Base-by-base conservation (phyloP, 2,797 vertebrate genomes). In the Sphaeramia orbicularis region DNA sequence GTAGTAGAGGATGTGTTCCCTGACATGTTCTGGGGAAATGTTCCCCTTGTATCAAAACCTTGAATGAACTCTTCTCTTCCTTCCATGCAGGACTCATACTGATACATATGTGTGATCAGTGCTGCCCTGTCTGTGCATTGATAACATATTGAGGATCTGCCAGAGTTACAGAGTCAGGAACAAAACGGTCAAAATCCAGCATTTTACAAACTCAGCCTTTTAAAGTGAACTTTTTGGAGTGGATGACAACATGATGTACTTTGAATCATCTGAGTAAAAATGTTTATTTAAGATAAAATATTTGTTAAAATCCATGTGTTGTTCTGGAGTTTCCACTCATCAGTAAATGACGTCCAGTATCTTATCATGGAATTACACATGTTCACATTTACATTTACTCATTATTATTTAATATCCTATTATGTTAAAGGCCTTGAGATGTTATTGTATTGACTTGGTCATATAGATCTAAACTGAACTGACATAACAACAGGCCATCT, bases 21-120 rank as follows among this genome's bases (percentile, higher is more conserved):
- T n/a, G n/a, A n/a, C n/a, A n/a, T n/a, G n/a, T n/a, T n/a, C n/a
- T n/a, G n/a, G n/a, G n/a, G 18, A 13, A 44, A 40, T 10, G 47
- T 8, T 43, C 65, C 27, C 54, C 43, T 12, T 49, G 59, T 36
- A 1, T 32, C 12, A 51, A 4, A 55, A 14, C 49, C 71, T 82
- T 83, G 52, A 76, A 71, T 82, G 64, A 71, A 57, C 40, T 7
- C 35, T 47, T 61, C 35, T 27, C 8, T 2, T 7, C 10, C n/a
- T 37, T 30, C 15, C 24, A 55, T 21, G 65, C 0, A 19, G 6
- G 42, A 15, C 7, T 48, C 19, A 3, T 19, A 3, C 19, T 4
- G 42, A 52, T 75, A n/a, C n/a, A n/a, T n/a, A n/a, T n/a, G n/a
- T n/a, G n/a, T n/a, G n/a, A n/a, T n/a, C n/a, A n/a, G n/a, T n/a